phyloP scores from a whole-genome alignment of 2,797 vertebrate genomes.

The Vireo griseus region DNA sequence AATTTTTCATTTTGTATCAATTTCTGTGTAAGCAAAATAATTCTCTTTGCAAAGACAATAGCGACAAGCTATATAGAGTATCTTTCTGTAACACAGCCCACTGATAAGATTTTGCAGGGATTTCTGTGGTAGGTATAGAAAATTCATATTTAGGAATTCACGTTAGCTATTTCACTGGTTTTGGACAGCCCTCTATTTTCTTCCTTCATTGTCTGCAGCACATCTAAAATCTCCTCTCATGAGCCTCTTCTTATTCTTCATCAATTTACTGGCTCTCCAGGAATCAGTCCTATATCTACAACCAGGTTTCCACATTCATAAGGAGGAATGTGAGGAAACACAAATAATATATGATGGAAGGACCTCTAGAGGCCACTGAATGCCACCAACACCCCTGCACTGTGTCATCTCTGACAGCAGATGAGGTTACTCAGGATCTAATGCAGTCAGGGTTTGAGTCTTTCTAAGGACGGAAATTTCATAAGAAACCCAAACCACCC shows the following conservation, averaged over 20 bases:
- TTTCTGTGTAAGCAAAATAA: neutral
- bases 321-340: neutral
- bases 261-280: neutral
- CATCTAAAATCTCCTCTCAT: neutral
- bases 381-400: neutral
- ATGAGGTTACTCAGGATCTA: neutral
- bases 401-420: neutral
- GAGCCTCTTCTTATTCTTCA: neutral
- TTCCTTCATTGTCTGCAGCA: neutral
- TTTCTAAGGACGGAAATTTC: neutral
- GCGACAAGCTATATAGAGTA: neutral
- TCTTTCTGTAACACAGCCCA: neutral
- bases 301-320: neutral
- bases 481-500: neutral
- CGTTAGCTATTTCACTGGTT: neutral
- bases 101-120: neutral
- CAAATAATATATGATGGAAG: neutral
- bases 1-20: neutral
- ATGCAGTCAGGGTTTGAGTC: neutral
- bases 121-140: neutral
- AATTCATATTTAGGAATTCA: neutral
- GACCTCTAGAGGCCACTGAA: neutral
- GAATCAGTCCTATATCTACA: neutral
- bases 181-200: neutral
- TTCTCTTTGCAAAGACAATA: neutral